phyloP scores from a whole-genome alignment of 2,797 vertebrate genomes.

The Macropodus opercularis region DNA sequence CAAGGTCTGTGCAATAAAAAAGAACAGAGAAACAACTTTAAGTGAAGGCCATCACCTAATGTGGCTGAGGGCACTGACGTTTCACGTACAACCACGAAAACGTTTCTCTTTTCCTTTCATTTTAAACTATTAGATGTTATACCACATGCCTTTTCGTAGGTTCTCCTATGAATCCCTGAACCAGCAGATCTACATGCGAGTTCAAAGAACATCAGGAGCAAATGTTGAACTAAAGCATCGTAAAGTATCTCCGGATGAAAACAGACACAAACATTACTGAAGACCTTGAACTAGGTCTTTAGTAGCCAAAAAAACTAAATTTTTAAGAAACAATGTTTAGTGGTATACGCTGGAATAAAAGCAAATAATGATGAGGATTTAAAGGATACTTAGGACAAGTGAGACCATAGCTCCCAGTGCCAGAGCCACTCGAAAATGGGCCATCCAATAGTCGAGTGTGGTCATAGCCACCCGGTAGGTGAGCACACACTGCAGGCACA shows the following conservation, averaged over 20 bases:
- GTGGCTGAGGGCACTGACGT: background rate
- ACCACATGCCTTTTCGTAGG: background rate
- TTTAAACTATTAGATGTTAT: background rate
- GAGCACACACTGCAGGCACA: slow-evolving; percentile 91
- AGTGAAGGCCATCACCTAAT: background rate
- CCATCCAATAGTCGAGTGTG: slow-evolving; percentile 89
- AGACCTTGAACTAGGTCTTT: too few species aligned
- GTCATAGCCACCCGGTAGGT: slow-evolving; percentile 88
- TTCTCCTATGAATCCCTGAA: background rate
- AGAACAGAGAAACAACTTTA: background rate
- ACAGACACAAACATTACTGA: too few species aligned
- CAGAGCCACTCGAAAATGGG: slow-evolving; percentile 87
- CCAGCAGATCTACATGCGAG: background rate
- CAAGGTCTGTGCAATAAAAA: background rate
- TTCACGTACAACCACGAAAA: background rate
- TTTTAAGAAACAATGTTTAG: too few species aligned
- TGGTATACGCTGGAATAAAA: too few species aligned
- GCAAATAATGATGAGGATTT: background rate
- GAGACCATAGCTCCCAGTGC: slow-evolving; percentile 86
- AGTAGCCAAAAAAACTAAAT: too few species aligned
- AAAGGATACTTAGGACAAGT: slow-evolving; percentile 93
- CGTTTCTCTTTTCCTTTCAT: background rate
- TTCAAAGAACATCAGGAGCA: background rate
- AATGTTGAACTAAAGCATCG: background rate
- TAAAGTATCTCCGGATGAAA: too few species aligned